phyloP scores from a whole-genome alignment of 2,113 vertebrate species.

The Conger conger region DNA sequence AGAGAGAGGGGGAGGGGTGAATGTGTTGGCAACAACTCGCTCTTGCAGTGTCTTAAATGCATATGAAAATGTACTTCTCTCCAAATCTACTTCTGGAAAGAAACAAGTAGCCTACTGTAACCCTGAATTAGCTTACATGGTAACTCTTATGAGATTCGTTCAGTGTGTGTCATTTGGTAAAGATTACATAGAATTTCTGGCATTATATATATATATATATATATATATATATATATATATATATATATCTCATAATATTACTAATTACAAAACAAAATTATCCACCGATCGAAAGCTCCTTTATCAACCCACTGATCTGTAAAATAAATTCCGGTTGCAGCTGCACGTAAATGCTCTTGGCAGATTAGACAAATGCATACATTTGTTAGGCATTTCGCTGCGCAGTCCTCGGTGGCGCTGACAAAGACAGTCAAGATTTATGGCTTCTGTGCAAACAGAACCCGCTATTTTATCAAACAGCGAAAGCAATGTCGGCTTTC shows the following conservation, averaged over 20 bases:
- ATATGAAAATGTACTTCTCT: background rate
- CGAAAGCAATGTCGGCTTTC: background rate
- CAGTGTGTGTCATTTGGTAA: background rate
- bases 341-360: background rate
- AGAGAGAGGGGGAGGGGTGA: too few species aligned
- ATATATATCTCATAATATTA: too few species aligned
- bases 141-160: background rate
- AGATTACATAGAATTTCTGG: background rate
- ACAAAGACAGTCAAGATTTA: conserved; percentile 21
- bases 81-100: background rate
- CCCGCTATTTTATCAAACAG: conserved; percentile 21
- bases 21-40: background rate
- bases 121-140: background rate
- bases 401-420: background rate
- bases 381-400: background rate
- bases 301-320: background rate
- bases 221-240: too few species aligned
- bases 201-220: too few species aligned
- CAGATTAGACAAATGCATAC: conserved; percentile 7
- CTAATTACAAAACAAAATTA: too few species aligned
- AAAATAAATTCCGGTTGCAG: background rate
- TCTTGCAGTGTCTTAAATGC: background rate
- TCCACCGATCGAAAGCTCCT: too few species aligned
- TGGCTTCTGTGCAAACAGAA: conserved; percentile 7
- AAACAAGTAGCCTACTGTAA: conserved; percentile 4